Evolutionary conservation across 2,113 vertebrate genomes (phyloP).

Genomic region (Muntiacus reevesi): DNA sequence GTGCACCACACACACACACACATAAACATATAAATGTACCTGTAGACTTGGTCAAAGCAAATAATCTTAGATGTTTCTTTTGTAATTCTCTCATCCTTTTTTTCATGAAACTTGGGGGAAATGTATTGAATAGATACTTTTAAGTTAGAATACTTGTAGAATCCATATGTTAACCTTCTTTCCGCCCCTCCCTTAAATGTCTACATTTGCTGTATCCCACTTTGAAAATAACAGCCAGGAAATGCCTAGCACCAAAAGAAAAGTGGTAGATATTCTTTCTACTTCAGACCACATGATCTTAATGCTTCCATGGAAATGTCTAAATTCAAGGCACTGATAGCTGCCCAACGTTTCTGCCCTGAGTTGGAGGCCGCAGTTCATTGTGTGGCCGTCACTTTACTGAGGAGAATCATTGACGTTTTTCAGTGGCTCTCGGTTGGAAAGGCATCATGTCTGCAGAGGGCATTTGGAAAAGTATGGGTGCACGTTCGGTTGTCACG

Average conservation of each 20-base stretch:
- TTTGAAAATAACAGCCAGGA: background rate
- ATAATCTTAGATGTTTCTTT: background rate
- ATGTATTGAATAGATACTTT: background rate
- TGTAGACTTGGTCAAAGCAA: background rate
- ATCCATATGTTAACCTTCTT: background rate
- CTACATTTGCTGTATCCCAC: background rate
- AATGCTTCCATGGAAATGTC: background rate
- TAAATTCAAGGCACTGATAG: background rate
- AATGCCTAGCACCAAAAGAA: background rate
- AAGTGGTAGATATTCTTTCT: background rate
- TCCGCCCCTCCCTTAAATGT: background rate
- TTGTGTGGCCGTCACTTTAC: background rate
- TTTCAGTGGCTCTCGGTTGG: background rate
- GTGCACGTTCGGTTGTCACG: background rate
- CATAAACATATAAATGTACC: background rate
- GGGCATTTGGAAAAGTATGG: background rate
- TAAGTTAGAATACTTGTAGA: background rate
- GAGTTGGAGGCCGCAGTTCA: background rate
- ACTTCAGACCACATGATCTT: background rate
- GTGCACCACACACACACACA: background rate
- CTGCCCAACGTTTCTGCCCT: background rate
- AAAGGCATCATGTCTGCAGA: background rate
- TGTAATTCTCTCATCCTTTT: background rate
- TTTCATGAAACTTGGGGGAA: background rate
- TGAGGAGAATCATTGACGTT: background rate